Evolutionary conservation across 2,888 invertebrate species (phyloP), one percentile per base, ranked within the genome.

Genomic region (Apamea crenata): DNA sequence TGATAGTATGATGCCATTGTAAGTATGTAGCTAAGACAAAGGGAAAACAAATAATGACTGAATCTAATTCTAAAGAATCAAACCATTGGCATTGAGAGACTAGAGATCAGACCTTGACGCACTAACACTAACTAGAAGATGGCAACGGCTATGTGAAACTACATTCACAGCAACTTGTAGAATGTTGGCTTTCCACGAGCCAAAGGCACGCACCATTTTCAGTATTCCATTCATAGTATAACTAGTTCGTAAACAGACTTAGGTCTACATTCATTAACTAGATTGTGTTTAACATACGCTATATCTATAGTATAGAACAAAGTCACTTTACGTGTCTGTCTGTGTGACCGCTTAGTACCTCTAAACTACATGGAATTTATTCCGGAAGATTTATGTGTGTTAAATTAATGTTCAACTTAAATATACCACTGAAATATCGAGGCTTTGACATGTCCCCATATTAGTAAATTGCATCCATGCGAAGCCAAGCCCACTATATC

Each of bases 211-310:
- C 71, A 73, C 77, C 61, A 74, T 76, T 78, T 84, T 65, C 44
- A 82, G 65, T 66, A 66, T 50, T 65, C 74, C 85, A 84, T 74
- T 84, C 66, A 84, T 70, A 36, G 32, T 77, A 69, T 68, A 66
- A 40, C 59, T 71, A 67, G 53, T 63, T 63, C 44, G 71, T 71
- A 71, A 77, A 50, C 73, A 72, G 36, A 74, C 68, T 65, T 63
- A 65, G 44, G 63, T 76, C 70, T 69, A 76, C 68, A 77, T 81
- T 76, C 40, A 85, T 81, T 81, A 84, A 75, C 65, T 80, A 80
- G 40, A 78, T 70, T 73, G 68, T 36, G 25, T 71, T 63, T 8
- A 50, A 68, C 63, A 47, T 21, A 44, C 32, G 16, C 16, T 53
- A 70, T 53, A n/a, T 36, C 32, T 50, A n/a, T 18, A 16, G 18